These are phyloP conservation scores for Mastigias papua DNA, from an alignment of 30 jellyfish, hydroid and myxozoan genomes.

Conservation along the genomic window DNA sequence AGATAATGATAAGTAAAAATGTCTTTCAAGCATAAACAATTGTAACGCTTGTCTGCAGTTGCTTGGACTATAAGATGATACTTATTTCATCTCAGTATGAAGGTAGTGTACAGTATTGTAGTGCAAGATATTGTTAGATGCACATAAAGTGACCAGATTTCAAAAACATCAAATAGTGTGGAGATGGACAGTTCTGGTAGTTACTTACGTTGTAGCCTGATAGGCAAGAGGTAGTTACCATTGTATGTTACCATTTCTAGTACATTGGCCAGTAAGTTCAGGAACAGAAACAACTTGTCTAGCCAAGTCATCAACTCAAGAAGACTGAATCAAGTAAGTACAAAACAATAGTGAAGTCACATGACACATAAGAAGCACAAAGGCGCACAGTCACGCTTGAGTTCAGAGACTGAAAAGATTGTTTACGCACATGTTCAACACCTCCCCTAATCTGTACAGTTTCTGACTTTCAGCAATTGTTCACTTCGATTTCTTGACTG, in stretches of 20 bases:
- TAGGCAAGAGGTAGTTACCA: no score
- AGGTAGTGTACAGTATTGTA: no score
- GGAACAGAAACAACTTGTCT: not conserved
- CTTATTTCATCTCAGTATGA: no score
- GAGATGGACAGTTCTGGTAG: no score
- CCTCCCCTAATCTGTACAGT: not conserved
- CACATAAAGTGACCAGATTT: no score
- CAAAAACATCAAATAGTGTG: no score
- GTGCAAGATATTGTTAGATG: no score
- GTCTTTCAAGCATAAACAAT: no score
- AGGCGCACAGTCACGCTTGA: not conserved
- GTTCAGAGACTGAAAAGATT: not conserved
- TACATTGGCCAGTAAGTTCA: not conserved
- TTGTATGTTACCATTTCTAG: not conserved
- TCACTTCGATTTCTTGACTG: conserved; percentile 3
- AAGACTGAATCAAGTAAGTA: not conserved
- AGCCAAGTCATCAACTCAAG: not conserved
- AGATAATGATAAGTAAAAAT: no score
- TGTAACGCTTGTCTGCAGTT: no score
- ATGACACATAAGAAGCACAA: not conserved
- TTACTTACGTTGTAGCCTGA: no score
- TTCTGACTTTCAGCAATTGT: not conserved
- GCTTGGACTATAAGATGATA: no score
- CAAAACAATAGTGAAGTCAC: not conserved
- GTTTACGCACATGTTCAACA: not conserved